A percentile compares a stretch with the other conserved stretches of the same genome.
Evolutionary conservation across 92 coral and sea anemone species (phyloP).

Genomic region (Palythoa caribaeorum): DNA sequence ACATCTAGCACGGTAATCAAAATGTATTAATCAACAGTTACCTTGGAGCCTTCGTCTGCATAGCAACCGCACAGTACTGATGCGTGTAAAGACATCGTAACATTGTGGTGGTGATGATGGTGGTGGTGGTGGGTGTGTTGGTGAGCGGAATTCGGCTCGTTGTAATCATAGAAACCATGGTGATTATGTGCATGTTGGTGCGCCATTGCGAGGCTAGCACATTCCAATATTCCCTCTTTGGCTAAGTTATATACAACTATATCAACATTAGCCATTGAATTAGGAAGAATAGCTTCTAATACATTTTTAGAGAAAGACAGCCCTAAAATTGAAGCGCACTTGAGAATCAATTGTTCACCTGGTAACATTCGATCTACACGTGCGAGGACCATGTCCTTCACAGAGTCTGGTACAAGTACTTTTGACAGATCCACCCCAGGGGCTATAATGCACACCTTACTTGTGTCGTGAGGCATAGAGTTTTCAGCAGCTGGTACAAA

Average conservation of each 20-base stretch:
- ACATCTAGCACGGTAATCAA: too few species aligned
- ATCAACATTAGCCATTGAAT: constrained; percentile 72
- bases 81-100: constrained; percentile 84
- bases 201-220: constrained; percentile 89
- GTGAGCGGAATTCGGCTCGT: constrained; percentile 90
- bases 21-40: background rate
- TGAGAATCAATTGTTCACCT: constrained; percentile 84
- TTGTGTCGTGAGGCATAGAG: constrained; percentile 83
- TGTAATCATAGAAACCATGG: constrained; percentile 96
- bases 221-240: constrained; percentile 90
- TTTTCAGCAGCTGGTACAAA: constrained; percentile 73
- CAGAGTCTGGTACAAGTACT: constrained; percentile 93
- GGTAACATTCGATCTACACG: constrained; percentile 96
- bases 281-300: constrained; percentile 87
- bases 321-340: constrained; percentile 94
- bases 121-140: constrained; percentile 96
- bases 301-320: constrained; percentile 78
- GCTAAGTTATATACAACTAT: constrained; percentile 88
- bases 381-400: constrained; percentile 98
- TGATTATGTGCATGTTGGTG: constrained; percentile 96
- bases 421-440: constrained; percentile 90
- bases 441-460: constrained; percentile 83
- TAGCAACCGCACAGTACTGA: constrained; percentile 95
- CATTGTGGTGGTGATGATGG: constrained; percentile 98
- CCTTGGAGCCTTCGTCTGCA: constrained; percentile 91